These are phyloP conservation scores for Dolomedes plantarius DNA, from an alignment of 2,888 invertebrate species.

Conservation along the genomic window DNA sequence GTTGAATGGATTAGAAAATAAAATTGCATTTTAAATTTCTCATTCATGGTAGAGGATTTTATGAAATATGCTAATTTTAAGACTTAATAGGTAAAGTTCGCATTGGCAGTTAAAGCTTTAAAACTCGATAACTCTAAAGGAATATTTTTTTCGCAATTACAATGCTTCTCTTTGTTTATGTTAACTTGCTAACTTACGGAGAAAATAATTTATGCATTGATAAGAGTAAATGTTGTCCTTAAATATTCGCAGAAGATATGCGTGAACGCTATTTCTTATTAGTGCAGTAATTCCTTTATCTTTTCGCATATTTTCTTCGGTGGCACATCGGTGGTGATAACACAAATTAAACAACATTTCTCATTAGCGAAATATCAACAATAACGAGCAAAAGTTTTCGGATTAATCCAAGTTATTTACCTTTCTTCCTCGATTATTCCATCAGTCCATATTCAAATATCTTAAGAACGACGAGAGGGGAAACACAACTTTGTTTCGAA, in stretches of 20 bases:
- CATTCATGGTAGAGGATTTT: no score
- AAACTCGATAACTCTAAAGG: no score
- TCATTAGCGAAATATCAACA: slow-evolving; percentile 18
- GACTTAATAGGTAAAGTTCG: no score
- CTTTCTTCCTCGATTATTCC: slow-evolving; percentile 2
- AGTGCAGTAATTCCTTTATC: neutral
- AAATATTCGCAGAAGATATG: neutral
- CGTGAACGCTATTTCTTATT: neutral
- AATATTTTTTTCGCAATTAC: no score
- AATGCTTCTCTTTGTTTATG: no score
- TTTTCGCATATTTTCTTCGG: neutral
- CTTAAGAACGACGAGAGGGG: neutral
- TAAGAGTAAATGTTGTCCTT: no score
- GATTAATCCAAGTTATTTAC: slow-evolving; percentile 6
- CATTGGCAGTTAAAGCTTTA: no score
- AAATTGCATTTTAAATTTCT: no score
- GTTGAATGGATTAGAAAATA: no score
- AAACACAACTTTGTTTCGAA: neutral
- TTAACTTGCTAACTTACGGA: no score
- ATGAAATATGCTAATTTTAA: no score
- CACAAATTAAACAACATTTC: slow-evolving; percentile 9
- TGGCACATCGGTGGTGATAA: neutral
- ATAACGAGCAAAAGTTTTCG: slow-evolving; percentile 2
- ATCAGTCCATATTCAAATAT: slow-evolving; percentile 1
- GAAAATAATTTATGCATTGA: no score